Conservation (phyloP, 2,113 vertebrate genomes). For the Catagonus wagneri region DNA sequence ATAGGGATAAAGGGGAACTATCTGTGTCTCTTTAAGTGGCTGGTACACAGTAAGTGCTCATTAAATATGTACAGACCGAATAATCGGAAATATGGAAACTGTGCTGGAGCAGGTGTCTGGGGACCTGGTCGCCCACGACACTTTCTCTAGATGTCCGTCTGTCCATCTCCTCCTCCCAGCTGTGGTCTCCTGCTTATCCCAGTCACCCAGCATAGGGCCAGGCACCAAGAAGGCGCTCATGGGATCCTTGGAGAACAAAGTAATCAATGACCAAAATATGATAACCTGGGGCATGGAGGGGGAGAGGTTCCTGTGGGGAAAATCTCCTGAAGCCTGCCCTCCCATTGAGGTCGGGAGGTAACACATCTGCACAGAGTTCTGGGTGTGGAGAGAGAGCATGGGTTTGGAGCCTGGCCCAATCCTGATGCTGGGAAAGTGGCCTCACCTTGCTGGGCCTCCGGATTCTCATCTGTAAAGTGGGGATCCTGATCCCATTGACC, state of each 20-base stretch:
- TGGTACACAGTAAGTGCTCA: background rate
- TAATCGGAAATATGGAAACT: too few relatives aligned
- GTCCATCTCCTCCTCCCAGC: background rate
- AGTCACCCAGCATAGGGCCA: background rate
- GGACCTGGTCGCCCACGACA: background rate
- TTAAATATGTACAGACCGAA: background rate
- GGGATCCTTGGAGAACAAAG: background rate
- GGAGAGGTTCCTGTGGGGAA: background rate
- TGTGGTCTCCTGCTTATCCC: background rate
- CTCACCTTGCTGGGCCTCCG: background rate
- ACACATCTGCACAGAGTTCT: too few relatives aligned
- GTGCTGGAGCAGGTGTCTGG: background rate
- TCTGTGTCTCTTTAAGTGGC: background rate
- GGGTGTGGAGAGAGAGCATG: too few relatives aligned
- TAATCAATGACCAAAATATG: background rate
- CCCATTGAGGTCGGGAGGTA: background rate
- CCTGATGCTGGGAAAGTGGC: background rate
- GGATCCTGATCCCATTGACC: background rate
- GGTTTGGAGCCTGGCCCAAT: background rate
- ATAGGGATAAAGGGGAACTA: background rate
- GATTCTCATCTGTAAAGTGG: background rate
- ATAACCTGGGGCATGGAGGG: too few relatives aligned
- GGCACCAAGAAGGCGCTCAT: background rate
- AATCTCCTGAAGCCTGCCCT: background rate
- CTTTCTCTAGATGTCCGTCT: background rate